Evolutionary conservation across 2,888 invertebrate genomes (phyloP), one percentile per base, ranked within the genome.

Genomic region (Thysanoteuthis rhombus): DNA sequence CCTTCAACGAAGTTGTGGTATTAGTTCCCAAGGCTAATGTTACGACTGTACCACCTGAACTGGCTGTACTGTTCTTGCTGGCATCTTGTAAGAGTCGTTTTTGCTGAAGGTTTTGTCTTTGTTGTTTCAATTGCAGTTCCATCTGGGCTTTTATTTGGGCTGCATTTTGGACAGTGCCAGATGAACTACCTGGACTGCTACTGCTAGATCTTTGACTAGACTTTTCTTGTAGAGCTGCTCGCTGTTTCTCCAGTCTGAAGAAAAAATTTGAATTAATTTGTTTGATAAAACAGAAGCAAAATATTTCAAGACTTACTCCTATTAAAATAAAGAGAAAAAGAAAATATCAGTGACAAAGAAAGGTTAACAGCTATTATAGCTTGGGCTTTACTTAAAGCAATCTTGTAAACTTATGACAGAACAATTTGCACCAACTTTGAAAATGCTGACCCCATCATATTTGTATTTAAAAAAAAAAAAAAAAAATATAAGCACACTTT

Each of bases 61-160:
- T 45, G n/a, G 94, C 93, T 8, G 93, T 94, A 36, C 94, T 94
- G 93, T 94, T 95, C 38, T 94, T 95, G 94, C 95, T 94, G 19
- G 95, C 94, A 93, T 95, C 96, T 92, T 96, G 96, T 40, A 95
- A 93, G 38, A 97, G 94, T 32, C 98, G 97, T 97, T 99, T 99
- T 96, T 99, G 99, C 96, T 99, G 98, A 97, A 98, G 98, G 0
- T 98, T 98, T 40, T 98, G 98, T 94, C 99, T 97, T 96, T 99
- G 99, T 95, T 98, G 97, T 94, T 98, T 98, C 95, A 99, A 97
- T 96, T 99, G 98, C 95, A 98, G 98, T 96, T 99, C 99, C 98
- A 99, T 98, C 97, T 98, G 98, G 95, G 99, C 99, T 97, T 97
- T 97, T 94, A 97, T 96, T 94, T 97, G 96, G n/a, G 96, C 96